Evolutionary conservation across 2,888 invertebrate genomes (phyloP).

Genomic region (Drosophila neotestacea): DNA sequence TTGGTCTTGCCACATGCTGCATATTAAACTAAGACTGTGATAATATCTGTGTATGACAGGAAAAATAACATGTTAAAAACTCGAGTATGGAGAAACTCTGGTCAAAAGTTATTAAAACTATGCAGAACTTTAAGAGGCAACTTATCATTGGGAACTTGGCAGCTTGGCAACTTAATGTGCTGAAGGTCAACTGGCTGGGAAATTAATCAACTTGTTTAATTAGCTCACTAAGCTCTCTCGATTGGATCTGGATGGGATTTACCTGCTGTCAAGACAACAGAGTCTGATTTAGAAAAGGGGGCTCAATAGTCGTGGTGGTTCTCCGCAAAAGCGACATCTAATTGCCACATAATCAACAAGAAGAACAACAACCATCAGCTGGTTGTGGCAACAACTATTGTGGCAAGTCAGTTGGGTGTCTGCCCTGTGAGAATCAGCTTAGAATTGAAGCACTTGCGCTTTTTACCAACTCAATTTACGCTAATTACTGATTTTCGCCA

Average conservation of each 20-base stretch:
- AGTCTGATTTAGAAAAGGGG: not conserved
- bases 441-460: slow-evolving; percentile 71
- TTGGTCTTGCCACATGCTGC: slow-evolving; percentile 40
- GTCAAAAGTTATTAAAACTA: slow-evolving; percentile 48
- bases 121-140: slow-evolving; percentile 24
- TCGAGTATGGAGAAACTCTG: slow-evolving; percentile 16
- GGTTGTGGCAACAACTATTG: slow-evolving; percentile 38
- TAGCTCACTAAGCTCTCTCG: slow-evolving; percentile 59
- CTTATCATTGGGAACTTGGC: slow-evolving; percentile 27
- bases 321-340: slow-evolving; percentile 75
- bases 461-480: slow-evolving; percentile 80
- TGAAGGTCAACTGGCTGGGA: slow-evolving; percentile 56
- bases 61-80: slow-evolving; percentile 14
- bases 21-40: not conserved
- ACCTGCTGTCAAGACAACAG: slow-evolving; percentile 57
- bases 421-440: slow-evolving; percentile 18
- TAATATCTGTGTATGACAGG: slow-evolving; percentile 1
- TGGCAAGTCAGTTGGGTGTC: slow-evolving; percentile 14
- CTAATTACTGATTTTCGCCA: slow-evolving; percentile 77
- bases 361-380: slow-evolving; percentile 26
- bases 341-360: slow-evolving; percentile 75
- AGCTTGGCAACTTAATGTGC: slow-evolving; percentile 8
- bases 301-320: slow-evolving; percentile 33
- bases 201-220: slow-evolving; percentile 76
- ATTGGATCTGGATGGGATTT: slow-evolving; percentile 18